Evolutionary conservation across 2,888 invertebrate species (phyloP), one percentile per base, ranked within the genome.

Genomic region (Platypus cylindrus): DNA sequence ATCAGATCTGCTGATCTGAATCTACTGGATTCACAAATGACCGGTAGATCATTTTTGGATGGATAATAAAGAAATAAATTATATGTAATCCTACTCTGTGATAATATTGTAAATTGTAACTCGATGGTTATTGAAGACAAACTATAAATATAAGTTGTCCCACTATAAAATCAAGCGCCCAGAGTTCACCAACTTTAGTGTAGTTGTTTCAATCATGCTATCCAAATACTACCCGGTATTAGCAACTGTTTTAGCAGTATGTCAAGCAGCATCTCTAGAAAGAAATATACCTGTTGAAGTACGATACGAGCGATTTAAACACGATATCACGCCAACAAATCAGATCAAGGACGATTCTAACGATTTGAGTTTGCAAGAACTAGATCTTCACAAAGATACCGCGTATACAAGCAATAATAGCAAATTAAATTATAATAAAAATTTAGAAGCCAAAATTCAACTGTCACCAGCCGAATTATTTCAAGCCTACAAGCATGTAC

Each of bases 151-250:
- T 34, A 44, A 35, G 37, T 39, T 36, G 46, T 45, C 42, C 34
- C 43, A n/a, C 44, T 60, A 60, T 60, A 60, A 59, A 60, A 56
- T 53, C 55, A 46, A 45, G 45, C 43, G 32, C 36, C 42, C 50
- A 51, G 55, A 54, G 56, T 56, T 59, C 55, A 58, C 53, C 53
- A 57, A 52, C 57, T 53, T 49, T 49, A 59, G 58, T 59, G 45
- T 43, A 38, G 48, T 41, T 42, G 25, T 32, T 48, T 36, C 30
- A 39, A 40, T 29, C 35, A 44, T 43, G 42, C 32, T 40, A 31
- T 22, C 30, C 30, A 44, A 42, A 34, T 43, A 27, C 48, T n/a
- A n/a, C n/a, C n/a, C n/a, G n/a, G n/a, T n/a, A n/a, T n/a, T n/a
- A n/a, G n/a, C n/a, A n/a, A 40, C 43, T 49, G 37, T 43, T 23